phyloP scores from a whole-genome alignment of 30 jellyfish, hydroid and myxozoan genomes.

The Hydra vulgaris region DNA sequence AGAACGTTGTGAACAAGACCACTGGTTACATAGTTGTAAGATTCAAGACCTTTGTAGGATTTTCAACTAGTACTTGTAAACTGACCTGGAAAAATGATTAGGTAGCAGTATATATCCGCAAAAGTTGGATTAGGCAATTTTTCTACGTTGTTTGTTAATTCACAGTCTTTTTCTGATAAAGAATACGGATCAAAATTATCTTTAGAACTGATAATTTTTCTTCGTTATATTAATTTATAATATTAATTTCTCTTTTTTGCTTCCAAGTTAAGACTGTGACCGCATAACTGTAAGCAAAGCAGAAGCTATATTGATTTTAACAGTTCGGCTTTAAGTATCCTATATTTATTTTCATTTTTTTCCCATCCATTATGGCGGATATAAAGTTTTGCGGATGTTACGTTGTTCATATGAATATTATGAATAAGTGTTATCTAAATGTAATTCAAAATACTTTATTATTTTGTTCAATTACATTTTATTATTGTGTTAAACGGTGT shows the following conservation, averaged over 20 bases:
- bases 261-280: not conserved
- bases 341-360: no score
- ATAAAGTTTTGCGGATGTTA: no score
- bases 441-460: no score
- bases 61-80: not conserved
- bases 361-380: no score
- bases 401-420: no score
- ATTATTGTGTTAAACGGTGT: no score
- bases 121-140: not conserved
- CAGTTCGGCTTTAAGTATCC: not conserved
- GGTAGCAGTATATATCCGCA: not conserved
- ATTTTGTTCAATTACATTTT: no score
- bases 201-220: not conserved
- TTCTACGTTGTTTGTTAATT: not conserved
- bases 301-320: not conserved
- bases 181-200: not conserved
- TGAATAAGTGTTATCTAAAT: no score
- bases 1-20: not conserved
- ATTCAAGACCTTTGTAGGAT: not conserved
- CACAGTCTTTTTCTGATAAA: not conserved
- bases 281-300: not conserved
- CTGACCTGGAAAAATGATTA: not conserved
- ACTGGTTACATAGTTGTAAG: not conserved
- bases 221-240: not conserved
- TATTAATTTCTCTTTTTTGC: slow-evolving; percentile 7